Percentiles rank a stretch among this genome's conserved stretches.
phyloP scores from a whole-genome alignment of 2,113 vertebrate genomes.

The Bubo scandiacus region DNA sequence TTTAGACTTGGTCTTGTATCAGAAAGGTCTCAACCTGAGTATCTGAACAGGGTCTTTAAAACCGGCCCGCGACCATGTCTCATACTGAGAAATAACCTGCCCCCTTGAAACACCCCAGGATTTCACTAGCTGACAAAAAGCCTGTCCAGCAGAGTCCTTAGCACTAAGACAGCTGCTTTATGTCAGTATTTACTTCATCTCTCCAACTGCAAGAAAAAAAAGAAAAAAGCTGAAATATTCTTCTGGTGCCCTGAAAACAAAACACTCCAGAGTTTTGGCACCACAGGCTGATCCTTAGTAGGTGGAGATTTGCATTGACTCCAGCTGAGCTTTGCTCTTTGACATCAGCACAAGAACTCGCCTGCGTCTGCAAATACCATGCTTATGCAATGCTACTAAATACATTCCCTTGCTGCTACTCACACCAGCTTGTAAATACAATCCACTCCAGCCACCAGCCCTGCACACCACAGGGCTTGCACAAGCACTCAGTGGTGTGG shows the following conservation, averaged over 20 bases:
- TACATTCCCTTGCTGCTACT: neutral
- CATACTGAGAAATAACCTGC: neutral
- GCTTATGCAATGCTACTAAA: constrained; percentile 35
- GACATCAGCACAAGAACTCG: constrained; percentile 29
- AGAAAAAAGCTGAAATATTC: neutral
- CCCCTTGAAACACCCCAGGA: neutral
- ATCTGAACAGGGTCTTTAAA: neutral
- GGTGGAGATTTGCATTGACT: constrained; percentile 16
- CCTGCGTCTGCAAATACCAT: constrained; percentile 1
- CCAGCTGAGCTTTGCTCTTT: constrained; percentile 49
- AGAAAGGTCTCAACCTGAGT: neutral
- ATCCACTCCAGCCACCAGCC: neutral
- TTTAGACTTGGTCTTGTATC: neutral
- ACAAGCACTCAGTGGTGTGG: rapidly evolving
- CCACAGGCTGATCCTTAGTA: neutral
- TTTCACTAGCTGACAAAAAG: neutral
- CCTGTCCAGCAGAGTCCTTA: neutral
- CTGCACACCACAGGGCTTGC: rapidly evolving
- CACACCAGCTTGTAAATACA: neutral
- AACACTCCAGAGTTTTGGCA: constrained; percentile 31
- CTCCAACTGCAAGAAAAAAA: neutral
- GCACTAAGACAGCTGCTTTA: neutral
- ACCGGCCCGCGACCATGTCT: neutral
- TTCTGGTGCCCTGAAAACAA: constrained; percentile 38
- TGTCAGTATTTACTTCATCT: neutral